Conservation (phyloP, 2,113 vertebrate genomes). For the Choloepus hoffmanni region DNA sequence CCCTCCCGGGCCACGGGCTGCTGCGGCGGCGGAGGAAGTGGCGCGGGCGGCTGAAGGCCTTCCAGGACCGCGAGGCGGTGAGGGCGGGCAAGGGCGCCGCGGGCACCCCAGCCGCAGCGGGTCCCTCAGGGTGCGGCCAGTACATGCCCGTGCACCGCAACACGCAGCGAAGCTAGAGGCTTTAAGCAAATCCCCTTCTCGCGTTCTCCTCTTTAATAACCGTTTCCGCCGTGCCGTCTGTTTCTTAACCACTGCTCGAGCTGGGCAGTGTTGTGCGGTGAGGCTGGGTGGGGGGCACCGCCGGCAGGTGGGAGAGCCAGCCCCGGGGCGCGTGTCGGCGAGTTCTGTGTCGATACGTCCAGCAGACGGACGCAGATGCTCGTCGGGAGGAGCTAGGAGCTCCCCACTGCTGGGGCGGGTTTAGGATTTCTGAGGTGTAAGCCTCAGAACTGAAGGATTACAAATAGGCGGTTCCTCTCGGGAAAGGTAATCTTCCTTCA, state of each 20-base stretch:
- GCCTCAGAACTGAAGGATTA: not conserved
- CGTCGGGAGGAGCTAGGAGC: not conserved
- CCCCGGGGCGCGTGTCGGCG: not conserved
- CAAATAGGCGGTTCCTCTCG: no score
- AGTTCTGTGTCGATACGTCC: not conserved
- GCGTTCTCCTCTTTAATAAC: fast-evolving
- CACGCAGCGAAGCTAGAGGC: fast-evolving
- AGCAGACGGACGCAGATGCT: constrained; percentile 61
- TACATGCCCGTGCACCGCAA: fast-evolving
- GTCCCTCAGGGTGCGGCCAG: no score
- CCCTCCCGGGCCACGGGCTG: not conserved
- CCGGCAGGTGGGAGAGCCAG: not conserved
- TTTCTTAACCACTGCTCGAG: fast-evolving
- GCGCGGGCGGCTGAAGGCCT: constrained; percentile 61
- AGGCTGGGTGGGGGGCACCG: not conserved
- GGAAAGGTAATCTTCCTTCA: not conserved
- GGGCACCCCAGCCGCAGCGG: not conserved
- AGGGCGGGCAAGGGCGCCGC: not conserved
- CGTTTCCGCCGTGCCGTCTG: fast-evolving
- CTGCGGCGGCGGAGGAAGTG: constrained; percentile 50
- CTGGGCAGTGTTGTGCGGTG: fast-evolving
- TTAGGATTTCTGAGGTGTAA: no score
- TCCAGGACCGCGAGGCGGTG: not conserved
- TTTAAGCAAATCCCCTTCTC: fast-evolving
- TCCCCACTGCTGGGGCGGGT: not conserved